These are phyloP conservation scores for Falcunculus frontatus DNA, from an alignment of 2,113 vertebrate species.

Conservation along the genomic window DNA sequence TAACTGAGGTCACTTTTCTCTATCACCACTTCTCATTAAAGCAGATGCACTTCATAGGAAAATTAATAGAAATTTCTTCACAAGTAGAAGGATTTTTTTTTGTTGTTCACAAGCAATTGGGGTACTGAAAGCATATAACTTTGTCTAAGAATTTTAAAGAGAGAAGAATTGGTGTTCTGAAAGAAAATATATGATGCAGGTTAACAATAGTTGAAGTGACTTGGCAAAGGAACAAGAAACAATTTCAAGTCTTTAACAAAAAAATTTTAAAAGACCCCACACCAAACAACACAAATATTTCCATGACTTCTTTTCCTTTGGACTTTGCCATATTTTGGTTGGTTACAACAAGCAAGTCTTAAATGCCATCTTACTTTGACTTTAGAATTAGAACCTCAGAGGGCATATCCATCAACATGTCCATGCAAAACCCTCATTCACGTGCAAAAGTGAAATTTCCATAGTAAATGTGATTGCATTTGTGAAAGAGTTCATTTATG, in stretches of 20 bases:
- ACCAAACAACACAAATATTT: background rate
- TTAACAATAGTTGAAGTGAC: background rate
- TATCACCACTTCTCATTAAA: background rate
- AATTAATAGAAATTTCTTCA: background rate
- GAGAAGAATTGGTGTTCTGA: background rate
- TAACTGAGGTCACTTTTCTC: background rate
- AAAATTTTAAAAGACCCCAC: background rate
- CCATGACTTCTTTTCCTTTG: background rate
- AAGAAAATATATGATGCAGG: background rate
- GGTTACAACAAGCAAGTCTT: background rate
- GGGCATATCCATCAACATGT: background rate
- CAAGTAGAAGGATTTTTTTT: background rate
- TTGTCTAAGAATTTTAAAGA: background rate
- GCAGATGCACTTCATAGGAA: background rate
- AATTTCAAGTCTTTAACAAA: background rate
- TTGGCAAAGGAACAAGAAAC: background rate
- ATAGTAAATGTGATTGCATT: background rate
- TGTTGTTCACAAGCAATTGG: background rate
- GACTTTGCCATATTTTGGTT: background rate
- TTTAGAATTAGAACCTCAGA: background rate
- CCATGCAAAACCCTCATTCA: background rate
- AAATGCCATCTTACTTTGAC: background rate
- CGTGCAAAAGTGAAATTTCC: background rate
- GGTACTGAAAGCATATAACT: background rate
- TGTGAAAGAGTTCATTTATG: background rate